phyloP scores from a whole-genome alignment of 2,113 vertebrate genomes.

The Cyanocitta stelleri region DNA sequence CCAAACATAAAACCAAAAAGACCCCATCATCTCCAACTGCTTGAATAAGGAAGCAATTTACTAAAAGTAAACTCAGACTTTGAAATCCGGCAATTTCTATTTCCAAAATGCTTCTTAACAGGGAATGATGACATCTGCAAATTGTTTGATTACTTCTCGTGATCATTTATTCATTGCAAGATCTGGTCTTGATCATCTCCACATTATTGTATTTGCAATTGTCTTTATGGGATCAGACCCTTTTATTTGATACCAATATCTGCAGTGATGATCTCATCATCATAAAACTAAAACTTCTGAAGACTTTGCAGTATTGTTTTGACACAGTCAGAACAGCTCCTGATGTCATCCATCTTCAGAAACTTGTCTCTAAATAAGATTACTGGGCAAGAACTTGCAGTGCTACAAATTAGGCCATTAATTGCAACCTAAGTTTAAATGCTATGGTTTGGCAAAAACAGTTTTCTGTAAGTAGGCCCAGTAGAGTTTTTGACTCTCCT shows the following conservation, averaged over 20 bases:
- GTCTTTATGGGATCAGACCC: neutral
- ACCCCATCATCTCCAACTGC: neutral
- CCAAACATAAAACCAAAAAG: neutral
- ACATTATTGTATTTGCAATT: neutral
- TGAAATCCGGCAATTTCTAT: slow-evolving; percentile 12
- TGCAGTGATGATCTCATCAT: neutral
- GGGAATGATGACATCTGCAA: slow-evolving; percentile 24
- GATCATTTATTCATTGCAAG: slow-evolving; percentile 27
- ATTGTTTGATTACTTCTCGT: slow-evolving; percentile 31
- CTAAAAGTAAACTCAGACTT: slow-evolving; percentile 2
- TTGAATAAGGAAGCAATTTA: slow-evolving; percentile 8
- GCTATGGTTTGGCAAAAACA: neutral
- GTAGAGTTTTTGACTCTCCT: neutral
- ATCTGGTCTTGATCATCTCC: slow-evolving; percentile 9
- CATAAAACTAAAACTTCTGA: slow-evolving; percentile 31
- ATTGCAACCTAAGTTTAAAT: neutral
- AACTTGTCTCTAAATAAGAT: neutral
- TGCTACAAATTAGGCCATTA: slow-evolving; percentile 32
- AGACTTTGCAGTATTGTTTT: neutral
- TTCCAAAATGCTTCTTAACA: neutral
- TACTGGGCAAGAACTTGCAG: neutral
- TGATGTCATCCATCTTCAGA: slow-evolving; percentile 1
- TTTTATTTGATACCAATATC: neutral
- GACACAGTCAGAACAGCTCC: slow-evolving; percentile 40
- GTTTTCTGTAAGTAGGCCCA: neutral